Conservation (phyloP, 2,113 vertebrate species). For the Patagioenas fasciata region DNA sequence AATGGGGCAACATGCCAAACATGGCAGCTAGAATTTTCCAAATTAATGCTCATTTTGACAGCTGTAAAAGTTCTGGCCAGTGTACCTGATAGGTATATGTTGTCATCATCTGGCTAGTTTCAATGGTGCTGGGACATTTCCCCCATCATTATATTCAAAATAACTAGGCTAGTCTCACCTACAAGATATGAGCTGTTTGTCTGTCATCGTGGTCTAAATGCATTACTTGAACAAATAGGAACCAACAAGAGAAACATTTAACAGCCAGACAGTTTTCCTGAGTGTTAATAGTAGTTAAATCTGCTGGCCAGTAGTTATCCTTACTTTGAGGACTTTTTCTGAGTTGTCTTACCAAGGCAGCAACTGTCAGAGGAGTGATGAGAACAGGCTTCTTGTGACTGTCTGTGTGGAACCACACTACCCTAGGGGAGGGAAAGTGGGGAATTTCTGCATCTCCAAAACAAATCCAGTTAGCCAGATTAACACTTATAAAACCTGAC, state of each 20-base stretch:
- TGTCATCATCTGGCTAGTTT: neutral
- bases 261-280: neutral
- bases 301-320: neutral
- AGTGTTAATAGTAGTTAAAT: neutral
- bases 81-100: neutral
- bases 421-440: neutral
- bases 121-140: neutral
- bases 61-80: neutral
- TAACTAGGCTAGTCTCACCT: neutral
- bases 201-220: neutral
- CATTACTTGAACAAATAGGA: neutral
- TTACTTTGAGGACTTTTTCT: neutral
- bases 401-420: slow-evolving; percentile 28
- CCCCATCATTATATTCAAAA: neutral
- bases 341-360: slow-evolving; percentile 42
- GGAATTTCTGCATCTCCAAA: neutral
- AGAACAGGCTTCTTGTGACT: slow-evolving; percentile 57
- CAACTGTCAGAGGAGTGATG: slow-evolving; percentile 47
- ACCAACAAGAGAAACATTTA: neutral
- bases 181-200: neutral
- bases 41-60: neutral
- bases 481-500: neutral
- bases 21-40: neutral
- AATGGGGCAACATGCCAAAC: neutral
- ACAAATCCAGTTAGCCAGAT: neutral